These are phyloP conservation scores for Onychomys torridus DNA, from an alignment of 2,797 vertebrate species.

Conservation along the genomic window DNA sequence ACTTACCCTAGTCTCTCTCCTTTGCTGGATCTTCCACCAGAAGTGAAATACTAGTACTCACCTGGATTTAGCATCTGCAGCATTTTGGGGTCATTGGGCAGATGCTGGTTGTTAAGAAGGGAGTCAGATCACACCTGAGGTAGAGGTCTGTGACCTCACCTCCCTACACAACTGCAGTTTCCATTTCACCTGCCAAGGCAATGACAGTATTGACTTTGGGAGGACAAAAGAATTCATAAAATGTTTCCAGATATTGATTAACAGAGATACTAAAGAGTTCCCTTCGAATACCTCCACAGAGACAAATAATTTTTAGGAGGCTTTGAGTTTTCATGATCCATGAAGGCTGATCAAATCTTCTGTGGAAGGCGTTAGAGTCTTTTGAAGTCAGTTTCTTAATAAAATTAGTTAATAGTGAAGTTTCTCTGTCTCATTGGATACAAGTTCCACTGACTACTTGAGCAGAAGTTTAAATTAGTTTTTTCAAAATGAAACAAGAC, in stretches of 20 bases:
- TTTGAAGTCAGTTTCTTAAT: neutral
- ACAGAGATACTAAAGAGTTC: neutral
- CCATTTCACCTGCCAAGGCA: neutral
- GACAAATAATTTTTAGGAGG: neutral
- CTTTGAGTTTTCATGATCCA: neutral
- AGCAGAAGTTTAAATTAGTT: too few species aligned
- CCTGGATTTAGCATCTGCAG: neutral
- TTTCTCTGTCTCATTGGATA: too few species aligned
- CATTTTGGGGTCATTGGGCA: too few species aligned
- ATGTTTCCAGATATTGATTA: neutral
- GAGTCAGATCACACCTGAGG: neutral
- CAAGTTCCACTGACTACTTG: too few species aligned
- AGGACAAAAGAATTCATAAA: neutral
- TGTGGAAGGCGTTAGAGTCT: neutral
- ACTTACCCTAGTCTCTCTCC: neutral
- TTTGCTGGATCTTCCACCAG: neutral
- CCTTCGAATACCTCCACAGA: neutral
- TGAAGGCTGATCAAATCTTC: neutral
- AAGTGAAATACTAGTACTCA: neutral
- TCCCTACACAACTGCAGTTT: neutral
- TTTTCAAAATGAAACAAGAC: too few species aligned
- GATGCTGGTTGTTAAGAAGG: too few species aligned
- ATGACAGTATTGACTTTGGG: neutral
- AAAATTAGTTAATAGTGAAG: too few species aligned
- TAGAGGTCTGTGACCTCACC: neutral